Evolutionary conservation across 2,113 vertebrate species (phyloP).

Genomic region (Eonycteris spelaea): DNA sequence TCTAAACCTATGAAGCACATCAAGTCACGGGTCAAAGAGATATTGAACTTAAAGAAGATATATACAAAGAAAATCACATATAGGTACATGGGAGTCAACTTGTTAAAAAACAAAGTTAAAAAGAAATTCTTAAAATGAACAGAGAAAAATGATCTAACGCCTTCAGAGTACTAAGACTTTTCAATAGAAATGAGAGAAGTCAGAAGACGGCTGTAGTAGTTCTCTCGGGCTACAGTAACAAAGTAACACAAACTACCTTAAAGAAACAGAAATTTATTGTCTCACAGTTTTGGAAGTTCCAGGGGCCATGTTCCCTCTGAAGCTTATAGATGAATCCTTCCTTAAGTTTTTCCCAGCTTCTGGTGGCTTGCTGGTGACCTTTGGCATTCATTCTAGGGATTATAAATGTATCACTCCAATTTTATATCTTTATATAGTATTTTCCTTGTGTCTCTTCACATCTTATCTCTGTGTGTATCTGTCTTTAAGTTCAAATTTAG

Average conservation of each 20-base stretch:
- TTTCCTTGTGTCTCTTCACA: background rate
- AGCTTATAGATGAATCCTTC: background rate
- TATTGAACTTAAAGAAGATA: background rate
- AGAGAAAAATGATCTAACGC: background rate
- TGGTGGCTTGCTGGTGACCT: background rate
- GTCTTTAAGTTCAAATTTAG: background rate
- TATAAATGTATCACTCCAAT: background rate
- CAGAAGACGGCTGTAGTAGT: background rate
- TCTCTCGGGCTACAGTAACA: background rate
- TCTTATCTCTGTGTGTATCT: background rate
- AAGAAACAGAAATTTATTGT: background rate
- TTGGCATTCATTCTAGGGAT: background rate
- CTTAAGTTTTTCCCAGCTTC: background rate
- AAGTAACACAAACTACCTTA: background rate
- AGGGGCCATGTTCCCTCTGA: background rate
- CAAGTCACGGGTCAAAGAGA: background rate
- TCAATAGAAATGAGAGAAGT: background rate
- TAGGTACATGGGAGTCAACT: background rate
- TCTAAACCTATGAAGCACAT: background rate
- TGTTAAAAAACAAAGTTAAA: background rate
- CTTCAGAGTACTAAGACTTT: background rate
- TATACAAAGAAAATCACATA: background rate
- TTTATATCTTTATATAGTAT: background rate
- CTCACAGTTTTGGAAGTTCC: background rate
- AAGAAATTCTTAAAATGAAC: background rate